Evolutionary conservation across 2,797 vertebrate species (phyloP).

Genomic region (Pseudomugil tenellus): DNA sequence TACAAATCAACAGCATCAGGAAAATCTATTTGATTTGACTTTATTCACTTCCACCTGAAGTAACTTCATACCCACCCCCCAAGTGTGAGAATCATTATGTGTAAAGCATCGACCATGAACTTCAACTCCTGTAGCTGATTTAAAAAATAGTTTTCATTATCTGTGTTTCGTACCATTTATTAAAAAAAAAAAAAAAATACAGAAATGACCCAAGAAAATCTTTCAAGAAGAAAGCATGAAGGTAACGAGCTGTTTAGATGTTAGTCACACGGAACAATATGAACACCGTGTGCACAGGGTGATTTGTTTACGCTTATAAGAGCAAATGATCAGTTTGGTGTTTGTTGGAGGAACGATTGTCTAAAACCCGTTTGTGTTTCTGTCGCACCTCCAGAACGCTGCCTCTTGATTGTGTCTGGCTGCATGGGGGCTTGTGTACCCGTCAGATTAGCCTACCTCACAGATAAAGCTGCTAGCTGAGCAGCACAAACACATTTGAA

Average conservation of each 20-base stretch:
- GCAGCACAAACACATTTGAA: conserved; percentile 48
- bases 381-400: conserved; percentile 36
- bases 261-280: conserved; percentile 1
- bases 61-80: neutral
- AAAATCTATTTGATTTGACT: neutral
- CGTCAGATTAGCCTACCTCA: conserved; percentile 63
- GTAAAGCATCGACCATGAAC: neutral
- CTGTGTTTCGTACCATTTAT: neutral
- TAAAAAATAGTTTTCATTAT: neutral
- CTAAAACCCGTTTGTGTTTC: conserved; percentile 13
- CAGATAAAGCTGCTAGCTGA: conserved; percentile 25
- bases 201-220: neutral
- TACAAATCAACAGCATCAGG: neutral
- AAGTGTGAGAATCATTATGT: neutral
- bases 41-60: neutral
- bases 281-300: conserved; percentile 20
- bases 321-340: conserved; percentile 49
- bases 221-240: no score
- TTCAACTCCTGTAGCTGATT: neutral
- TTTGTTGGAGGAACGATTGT: conserved; percentile 12
- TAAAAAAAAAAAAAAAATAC: neutral
- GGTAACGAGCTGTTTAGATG: neutral
- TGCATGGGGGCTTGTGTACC: conserved; percentile 49
- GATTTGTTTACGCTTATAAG: conserved; percentile 36
- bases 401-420: conserved; percentile 52